Evolutionary conservation across 2,888 invertebrate genomes (phyloP).

Genomic region (Palloptera scutellata): DNA sequence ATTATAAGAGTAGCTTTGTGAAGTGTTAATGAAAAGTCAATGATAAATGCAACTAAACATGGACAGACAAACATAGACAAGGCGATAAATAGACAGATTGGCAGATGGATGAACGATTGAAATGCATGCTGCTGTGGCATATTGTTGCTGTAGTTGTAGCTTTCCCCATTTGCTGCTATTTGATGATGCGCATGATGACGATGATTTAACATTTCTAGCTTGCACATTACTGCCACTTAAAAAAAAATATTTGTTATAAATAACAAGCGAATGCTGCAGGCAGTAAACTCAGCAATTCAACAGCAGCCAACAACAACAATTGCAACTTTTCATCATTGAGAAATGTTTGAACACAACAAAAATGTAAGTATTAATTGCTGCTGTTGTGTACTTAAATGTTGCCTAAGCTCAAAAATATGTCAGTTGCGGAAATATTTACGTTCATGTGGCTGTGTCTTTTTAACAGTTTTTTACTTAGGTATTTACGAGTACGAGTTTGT

Average conservation of each 20-base stretch:
- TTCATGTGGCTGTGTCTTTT: background rate
- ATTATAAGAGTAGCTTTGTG: constrained; percentile 9
- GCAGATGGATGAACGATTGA: background rate
- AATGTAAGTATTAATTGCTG: background rate
- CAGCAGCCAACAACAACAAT: too few relatives aligned
- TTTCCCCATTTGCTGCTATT: too few relatives aligned
- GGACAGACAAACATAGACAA: background rate
- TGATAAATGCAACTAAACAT: constrained; percentile 21
- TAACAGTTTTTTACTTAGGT: background rate
- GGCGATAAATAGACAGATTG: constrained; percentile 4
- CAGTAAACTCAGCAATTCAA: too few relatives aligned
- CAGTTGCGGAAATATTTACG: constrained; percentile 4
- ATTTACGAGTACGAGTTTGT: background rate
- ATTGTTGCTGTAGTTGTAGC: too few relatives aligned
- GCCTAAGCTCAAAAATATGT: constrained; percentile 17
- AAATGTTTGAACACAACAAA: too few relatives aligned
- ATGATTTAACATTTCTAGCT: too few relatives aligned
- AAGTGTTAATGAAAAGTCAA: constrained; percentile 29
- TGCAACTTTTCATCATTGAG: too few relatives aligned
- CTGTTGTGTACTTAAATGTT: constrained; percentile 1
- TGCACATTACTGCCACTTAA: too few relatives aligned
- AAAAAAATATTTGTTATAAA: too few relatives aligned
- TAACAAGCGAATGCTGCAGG: too few relatives aligned
- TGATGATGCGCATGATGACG: too few relatives aligned
- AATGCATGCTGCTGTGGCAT: too few relatives aligned